Evolutionary conservation across 2,888 invertebrate species (phyloP), one percentile per base, ranked within the genome.

Genomic region (Idaea biselata): DNA sequence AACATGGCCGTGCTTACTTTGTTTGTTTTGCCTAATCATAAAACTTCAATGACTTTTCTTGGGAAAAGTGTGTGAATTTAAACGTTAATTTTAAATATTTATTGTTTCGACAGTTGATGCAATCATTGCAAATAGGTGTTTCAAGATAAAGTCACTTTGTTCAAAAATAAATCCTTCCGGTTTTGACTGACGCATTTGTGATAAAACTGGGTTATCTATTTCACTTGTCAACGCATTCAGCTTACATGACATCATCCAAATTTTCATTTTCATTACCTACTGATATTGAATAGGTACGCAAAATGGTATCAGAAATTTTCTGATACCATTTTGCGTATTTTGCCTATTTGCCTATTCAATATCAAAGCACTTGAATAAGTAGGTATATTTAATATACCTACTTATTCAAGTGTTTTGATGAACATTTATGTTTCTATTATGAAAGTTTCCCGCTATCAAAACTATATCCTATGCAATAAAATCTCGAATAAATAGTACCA

Each of bases 21-120:
- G 86, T 91, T 92, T 91, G 88, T 90, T 89, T 91, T 90, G 82
- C 81, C 83, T 87, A 88, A 88, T 89, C 85, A 86, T 86, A 87
- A 88, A 88, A 85, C 84, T 85, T 89, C 86, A 87, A 88, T 87
- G 80, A 79, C 78, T 76, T 76, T 77, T 78, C 74, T 74, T 74
- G 73, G 76, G 77, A 79, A 84, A 84, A 79, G 78, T 81, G 79
- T 83, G 80, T 78, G 82, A 82, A 75, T 69, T 64, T 60, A 32
- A 32, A 32, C 11, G 4, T 32, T 32, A 32, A 0, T 32, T 32
- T 32, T 2, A 32, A 32, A n/a, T n/a, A n/a, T n/a, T 32, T 32
- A 32, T 8, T 32, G 11, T 32, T 32, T 32, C 32, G n/a, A n/a
- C n/a, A n/a, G n/a, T n/a, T n/a, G 1, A 32, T 32, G 7, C 7